Conservation (phyloP, 2,888 invertebrate species). For the Caenorhabditis macrosperma region DNA sequence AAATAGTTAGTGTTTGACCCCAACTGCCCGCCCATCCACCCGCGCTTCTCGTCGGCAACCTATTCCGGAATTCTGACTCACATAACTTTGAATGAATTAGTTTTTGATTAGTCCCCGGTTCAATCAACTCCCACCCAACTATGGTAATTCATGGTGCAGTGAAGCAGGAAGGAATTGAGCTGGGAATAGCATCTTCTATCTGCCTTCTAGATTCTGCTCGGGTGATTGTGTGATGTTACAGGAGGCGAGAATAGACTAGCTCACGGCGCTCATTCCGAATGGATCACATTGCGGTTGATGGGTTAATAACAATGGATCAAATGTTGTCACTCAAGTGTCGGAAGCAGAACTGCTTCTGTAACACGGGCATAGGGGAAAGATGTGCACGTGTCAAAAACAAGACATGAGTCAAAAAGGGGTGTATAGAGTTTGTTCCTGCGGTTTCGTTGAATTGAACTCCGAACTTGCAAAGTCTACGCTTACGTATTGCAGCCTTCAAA, state of each 20-base stretch:
- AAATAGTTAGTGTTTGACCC: conserved; percentile 27
- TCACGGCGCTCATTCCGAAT: conserved; percentile 15
- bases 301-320: conserved; percentile 23
- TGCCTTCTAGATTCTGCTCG: too few species aligned
- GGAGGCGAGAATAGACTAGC: neutral
- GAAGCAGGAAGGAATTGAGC: neutral
- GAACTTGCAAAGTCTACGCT: too few species aligned
- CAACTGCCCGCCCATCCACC: neutral
- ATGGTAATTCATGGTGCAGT: conserved; percentile 17
- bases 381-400: neutral
- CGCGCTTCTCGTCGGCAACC: conserved; percentile 17
- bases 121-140: neutral
- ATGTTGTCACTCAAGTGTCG: conserved; percentile 16
- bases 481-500: too few species aligned
- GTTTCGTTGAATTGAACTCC: too few species aligned
- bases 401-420: too few species aligned
- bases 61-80: conserved; percentile 17
- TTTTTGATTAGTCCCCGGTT: conserved; percentile 36
- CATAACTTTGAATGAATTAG: conserved; percentile 50
- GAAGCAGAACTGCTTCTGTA: neutral
- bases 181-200: neutral
- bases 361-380: neutral
- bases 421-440: too few species aligned
- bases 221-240: neutral
- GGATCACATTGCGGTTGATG: conserved; percentile 36